Evolutionary conservation across 2,888 invertebrate genomes (phyloP).

Genomic region (Calliphora vomitoria): DNA sequence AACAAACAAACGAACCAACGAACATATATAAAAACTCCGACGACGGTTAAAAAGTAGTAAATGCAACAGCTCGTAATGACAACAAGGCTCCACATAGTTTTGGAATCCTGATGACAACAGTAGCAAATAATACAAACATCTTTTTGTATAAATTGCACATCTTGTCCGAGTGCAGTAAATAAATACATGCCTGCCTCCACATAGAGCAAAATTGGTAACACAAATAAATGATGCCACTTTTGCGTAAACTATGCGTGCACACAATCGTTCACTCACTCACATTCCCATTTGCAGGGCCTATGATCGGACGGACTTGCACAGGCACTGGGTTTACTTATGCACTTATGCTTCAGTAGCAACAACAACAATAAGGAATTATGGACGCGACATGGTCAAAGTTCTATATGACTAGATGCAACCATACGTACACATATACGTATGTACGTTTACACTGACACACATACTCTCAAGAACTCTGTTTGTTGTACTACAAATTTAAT

Average conservation of each 20-base stretch:
- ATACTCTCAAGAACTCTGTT: conserved; percentile 50
- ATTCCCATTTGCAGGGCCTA: conserved; percentile 4
- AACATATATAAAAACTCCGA: conserved; percentile 18
- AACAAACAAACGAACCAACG: neutral
- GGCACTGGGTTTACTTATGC: conserved; percentile 42
- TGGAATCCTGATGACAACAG: conserved; percentile 65
- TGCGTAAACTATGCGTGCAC: conserved; percentile 69
- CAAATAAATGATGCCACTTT: conserved; percentile 70
- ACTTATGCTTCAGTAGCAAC: conserved; percentile 51
- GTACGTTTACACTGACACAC: conserved; percentile 38
- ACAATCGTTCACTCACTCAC: conserved; percentile 50
- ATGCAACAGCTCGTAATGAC: conserved; percentile 67
- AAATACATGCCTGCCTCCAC: conserved; percentile 30
- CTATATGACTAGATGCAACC: conserved; percentile 60
- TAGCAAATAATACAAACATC: conserved; percentile 66
- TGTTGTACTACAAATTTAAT: conserved; percentile 78
- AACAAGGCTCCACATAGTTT: conserved; percentile 61
- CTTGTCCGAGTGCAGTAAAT: conserved; percentile 36
- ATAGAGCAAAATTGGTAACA: conserved; percentile 59
- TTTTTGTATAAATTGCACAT: conserved; percentile 50
- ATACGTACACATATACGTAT: neutral
- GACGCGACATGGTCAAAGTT: conserved; percentile 69
- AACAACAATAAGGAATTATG: conserved; percentile 48
- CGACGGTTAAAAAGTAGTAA: conserved; percentile 47
- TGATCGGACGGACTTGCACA: conserved; percentile 14